phyloP scores from a whole-genome alignment of 2,888 invertebrate species.

The Chrysolina americana region DNA sequence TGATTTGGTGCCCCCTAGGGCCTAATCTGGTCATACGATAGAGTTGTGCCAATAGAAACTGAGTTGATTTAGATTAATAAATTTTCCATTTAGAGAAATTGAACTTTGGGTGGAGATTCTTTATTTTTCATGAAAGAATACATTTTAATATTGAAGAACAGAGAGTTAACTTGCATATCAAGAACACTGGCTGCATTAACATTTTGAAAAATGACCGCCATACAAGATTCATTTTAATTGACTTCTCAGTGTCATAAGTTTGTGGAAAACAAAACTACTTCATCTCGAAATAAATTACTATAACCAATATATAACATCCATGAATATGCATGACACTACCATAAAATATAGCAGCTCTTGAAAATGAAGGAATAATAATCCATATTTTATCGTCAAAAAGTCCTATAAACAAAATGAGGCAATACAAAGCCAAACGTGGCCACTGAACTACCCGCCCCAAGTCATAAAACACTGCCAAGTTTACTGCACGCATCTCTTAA shows the following conservation, averaged over 20 bases:
- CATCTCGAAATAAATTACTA: not conserved
- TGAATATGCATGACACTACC: conserved; percentile 42
- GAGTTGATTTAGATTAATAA: no score
- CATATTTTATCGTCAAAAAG: conserved; percentile 45
- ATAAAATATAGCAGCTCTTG: conserved; percentile 36
- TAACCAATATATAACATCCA: conserved; percentile 29
- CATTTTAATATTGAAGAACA: no score
- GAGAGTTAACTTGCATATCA: no score
- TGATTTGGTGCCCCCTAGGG: no score
- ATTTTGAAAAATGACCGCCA: no score
- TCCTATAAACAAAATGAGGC: conserved; percentile 46
- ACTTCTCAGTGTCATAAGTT: not conserved
- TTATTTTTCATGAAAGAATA: no score
- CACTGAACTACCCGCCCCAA: conserved; percentile 41
- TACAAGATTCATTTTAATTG: not conserved
- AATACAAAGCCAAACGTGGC: conserved; percentile 40
- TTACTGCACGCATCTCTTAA: conserved; percentile 45
- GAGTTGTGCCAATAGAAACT: no score
- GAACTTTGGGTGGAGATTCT: no score
- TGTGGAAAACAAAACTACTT: not conserved
- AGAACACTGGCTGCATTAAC: no score
- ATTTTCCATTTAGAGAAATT: no score
- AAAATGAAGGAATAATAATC: conserved; percentile 41
- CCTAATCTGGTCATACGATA: no score
- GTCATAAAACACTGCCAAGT: conserved; percentile 47